Percentiles rank a stretch among this genome's conserved stretches.
These are phyloP conservation scores for Sternotherus odoratus DNA, from an alignment of 2,797 vertebrate genomes.

Conservation along the genomic window DNA sequence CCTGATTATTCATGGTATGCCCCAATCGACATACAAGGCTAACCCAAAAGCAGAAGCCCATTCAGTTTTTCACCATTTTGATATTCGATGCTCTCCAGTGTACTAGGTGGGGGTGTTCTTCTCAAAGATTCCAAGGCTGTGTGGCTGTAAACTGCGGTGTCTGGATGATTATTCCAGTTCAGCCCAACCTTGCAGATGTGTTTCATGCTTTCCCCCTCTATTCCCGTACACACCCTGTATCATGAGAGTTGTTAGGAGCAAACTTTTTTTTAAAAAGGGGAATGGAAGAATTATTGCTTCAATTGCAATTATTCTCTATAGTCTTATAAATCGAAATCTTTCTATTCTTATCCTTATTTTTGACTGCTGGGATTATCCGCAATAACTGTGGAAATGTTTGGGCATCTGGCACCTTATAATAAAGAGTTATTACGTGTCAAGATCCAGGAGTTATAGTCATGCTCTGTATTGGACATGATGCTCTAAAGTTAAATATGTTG, in stretches of 20 bases:
- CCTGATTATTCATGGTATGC: neutral
- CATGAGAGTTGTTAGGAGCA: neutral
- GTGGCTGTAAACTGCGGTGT: neutral
- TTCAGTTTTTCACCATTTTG: neutral
- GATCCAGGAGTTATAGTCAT: neutral
- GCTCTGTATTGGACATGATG: neutral
- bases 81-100: neutral
- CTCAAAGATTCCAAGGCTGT: neutral
- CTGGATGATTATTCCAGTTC: neutral
- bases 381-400: rapidly evolving
- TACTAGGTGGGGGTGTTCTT: neutral
- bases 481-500: neutral
- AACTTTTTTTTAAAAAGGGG: neutral
- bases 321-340: neutral
- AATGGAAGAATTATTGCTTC: neutral
- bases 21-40: neutral
- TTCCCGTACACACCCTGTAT: neutral
- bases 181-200: neutral
- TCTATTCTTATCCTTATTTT: neutral
- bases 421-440: neutral
- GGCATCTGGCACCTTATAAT: neutral
- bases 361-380: neutral
- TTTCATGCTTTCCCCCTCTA: neutral
- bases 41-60: too few species aligned
- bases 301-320: neutral